A percentile compares a stretch with the other conserved stretches of the same genome.
Evolutionary conservation across 2,797 vertebrate species (phyloP).

Genomic region (Lemur catta): DNA sequence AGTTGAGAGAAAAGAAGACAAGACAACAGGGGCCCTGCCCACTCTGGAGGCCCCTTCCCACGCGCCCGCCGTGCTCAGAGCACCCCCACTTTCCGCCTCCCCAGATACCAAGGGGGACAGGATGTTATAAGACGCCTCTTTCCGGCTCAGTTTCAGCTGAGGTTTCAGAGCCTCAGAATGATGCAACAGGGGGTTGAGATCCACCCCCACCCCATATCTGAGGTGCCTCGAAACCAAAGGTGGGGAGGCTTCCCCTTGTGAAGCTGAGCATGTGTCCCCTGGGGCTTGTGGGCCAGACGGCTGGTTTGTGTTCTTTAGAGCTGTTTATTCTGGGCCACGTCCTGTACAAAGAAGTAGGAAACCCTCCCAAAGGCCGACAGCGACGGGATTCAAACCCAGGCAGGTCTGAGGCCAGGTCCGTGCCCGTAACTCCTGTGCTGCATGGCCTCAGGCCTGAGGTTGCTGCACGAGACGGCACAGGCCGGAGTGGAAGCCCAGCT

Average conservation of each 20-base stretch:
- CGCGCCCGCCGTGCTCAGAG: background rate
- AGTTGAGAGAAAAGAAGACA: background rate
- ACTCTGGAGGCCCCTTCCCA: background rate
- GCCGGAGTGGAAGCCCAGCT: background rate
- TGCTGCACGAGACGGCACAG: background rate
- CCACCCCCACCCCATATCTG: background rate
- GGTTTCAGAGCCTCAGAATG: slow-evolving; percentile 24
- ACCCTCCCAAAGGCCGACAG: background rate
- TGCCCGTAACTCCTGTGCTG: accelerated
- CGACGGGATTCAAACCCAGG: background rate
- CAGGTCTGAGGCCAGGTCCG: background rate
- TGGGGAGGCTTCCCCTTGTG: background rate
- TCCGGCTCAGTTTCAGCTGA: background rate
- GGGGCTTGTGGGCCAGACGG: background rate
- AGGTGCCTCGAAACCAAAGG: background rate
- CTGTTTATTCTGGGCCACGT: background rate
- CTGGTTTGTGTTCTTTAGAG: background rate
- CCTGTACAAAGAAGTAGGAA: background rate
- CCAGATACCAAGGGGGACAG: background rate
- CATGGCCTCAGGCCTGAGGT: accelerated
- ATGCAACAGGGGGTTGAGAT: background rate
- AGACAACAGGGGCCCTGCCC: background rate
- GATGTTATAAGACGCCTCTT: background rate
- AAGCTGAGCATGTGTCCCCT: background rate
- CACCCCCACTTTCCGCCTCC: background rate